Evolutionary conservation across 1,140 invertebrate genomes (phyloP).

Genomic region (Leptoteleia sp.): DNA sequence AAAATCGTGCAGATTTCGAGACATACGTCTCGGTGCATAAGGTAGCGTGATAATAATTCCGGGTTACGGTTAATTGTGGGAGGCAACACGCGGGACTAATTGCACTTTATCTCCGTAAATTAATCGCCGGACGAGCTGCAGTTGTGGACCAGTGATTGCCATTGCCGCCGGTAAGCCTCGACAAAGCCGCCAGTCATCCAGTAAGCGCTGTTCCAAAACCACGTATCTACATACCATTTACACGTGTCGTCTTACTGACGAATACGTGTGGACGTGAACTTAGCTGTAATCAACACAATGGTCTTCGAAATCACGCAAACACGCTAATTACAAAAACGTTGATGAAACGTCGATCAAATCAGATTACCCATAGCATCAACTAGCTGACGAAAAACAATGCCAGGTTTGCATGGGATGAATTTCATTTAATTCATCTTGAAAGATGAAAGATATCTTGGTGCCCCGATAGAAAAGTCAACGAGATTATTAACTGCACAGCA

Average conservation of each 20-base stretch:
- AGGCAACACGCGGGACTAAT: slow-evolving; percentile 73
- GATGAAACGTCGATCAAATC: too few relatives aligned
- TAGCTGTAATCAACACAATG: slow-evolving; percentile 47
- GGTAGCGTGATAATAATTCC: slow-evolving; percentile 52
- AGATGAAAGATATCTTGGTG: too few relatives aligned
- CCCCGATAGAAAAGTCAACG: too few relatives aligned
- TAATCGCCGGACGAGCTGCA: slow-evolving; percentile 69
- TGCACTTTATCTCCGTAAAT: slow-evolving; percentile 77
- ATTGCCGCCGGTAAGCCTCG: slow-evolving; percentile 58
- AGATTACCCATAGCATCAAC: too few relatives aligned
- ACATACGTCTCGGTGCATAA: slow-evolving; percentile 17
- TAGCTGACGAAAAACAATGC: too few relatives aligned
- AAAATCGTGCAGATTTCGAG: slow-evolving; percentile 23
- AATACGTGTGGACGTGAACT: slow-evolving; percentile 44
- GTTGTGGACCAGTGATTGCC: slow-evolving; percentile 70
- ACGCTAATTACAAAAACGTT: too few relatives aligned
- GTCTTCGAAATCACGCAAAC: slow-evolving; percentile 11
- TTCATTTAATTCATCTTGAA: too few relatives aligned
- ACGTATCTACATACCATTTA: slow-evolving; percentile 68
- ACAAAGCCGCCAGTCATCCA: slow-evolving; percentile 70
- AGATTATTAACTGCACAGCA: too few relatives aligned
- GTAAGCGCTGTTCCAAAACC: slow-evolving; percentile 61
- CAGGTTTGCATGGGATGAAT: too few relatives aligned
- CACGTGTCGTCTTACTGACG: slow-evolving; percentile 63
- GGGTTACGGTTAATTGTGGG: slow-evolving; percentile 70